Evolutionary conservation across 1,140 invertebrate genomes (phyloP).

Genomic region (Euborellia annulipes): DNA sequence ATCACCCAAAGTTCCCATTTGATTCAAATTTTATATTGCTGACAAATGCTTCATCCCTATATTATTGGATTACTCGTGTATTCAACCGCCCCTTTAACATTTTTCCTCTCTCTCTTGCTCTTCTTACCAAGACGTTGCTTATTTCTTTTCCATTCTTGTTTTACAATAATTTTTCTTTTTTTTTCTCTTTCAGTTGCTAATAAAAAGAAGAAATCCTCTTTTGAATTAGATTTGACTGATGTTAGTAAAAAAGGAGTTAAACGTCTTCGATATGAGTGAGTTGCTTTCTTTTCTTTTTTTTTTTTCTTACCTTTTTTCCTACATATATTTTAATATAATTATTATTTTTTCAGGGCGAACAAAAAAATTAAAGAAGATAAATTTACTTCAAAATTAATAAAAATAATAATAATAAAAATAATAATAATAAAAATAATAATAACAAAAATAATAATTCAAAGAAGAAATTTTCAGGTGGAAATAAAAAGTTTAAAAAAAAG

Average conservation of each 20-base stretch:
- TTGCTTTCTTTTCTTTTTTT: constrained; percentile 12
- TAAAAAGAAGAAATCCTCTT: constrained; percentile 32
- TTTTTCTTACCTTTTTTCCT: neutral
- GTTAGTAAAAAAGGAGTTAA: constrained; percentile 50
- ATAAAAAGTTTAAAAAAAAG: too few species aligned
- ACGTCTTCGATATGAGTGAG: constrained; percentile 46
- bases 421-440: too few species aligned
- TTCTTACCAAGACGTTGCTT: neutral
- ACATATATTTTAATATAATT: neutral
- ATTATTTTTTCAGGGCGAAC: constrained; percentile 10
- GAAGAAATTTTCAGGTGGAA: too few species aligned
- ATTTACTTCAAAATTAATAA: constrained; percentile 5
- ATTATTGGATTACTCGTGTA: neutral
- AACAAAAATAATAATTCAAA: too few species aligned
- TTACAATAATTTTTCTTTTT: constrained; percentile 8
- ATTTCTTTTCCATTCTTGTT: neutral
- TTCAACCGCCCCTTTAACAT: neutral
- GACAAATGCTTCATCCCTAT: neutral
- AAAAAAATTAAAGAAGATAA: constrained; percentile 7
- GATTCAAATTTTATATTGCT: constrained; percentile 10
- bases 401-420: neutral
- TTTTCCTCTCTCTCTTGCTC: neutral
- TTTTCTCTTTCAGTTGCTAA: constrained; percentile 18
- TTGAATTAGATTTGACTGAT: constrained; percentile 54
- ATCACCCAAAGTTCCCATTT: neutral